These are phyloP conservation scores for Phrixothrix hirtus DNA, from an alignment of 2,888 invertebrate genomes.

Conservation along the genomic window DNA sequence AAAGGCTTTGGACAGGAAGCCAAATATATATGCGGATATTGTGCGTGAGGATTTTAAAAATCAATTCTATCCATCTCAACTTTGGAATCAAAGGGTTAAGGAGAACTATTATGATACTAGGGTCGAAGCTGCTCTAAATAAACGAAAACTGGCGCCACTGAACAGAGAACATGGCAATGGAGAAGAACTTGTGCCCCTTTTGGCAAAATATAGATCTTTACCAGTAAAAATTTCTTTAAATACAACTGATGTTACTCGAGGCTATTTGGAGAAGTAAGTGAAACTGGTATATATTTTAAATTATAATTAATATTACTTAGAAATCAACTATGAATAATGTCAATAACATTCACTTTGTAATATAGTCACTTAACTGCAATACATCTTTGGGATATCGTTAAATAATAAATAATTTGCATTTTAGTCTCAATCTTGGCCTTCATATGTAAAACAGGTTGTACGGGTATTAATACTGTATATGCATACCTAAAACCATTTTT, in stretches of 20 bases:
- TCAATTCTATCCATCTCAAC: background rate
- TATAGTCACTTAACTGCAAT: background rate
- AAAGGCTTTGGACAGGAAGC: conserved; percentile 44
- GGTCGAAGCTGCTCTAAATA: conserved; percentile 4
- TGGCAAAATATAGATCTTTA: conserved; percentile 68
- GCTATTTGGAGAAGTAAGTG: conserved; percentile 57
- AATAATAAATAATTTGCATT: no score
- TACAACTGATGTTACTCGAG: conserved; percentile 61
- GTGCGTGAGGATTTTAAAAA: conserved; percentile 17
- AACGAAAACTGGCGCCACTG: conserved; percentile 20
- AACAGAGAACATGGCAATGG: conserved; percentile 55
- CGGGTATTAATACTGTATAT: no score
- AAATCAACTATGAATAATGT: no score
- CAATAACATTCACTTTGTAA: no score
- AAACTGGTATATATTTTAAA: no score
- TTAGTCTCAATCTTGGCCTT: no score
- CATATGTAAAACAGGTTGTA: no score
- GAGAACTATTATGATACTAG: background rate
- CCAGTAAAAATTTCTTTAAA: conserved; percentile 61
- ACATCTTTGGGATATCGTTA: background rate
- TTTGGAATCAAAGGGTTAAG: background rate
- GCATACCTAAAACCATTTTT: no score
- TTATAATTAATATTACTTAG: no score
- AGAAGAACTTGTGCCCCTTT: conserved; percentile 74
- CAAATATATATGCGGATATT: conserved; percentile 21